Percentiles rank a stretch among this genome's conserved stretches.
Evolutionary conservation across 2,888 invertebrate species (phyloP).

Genomic region (Ryuthela nishihirai): DNA sequence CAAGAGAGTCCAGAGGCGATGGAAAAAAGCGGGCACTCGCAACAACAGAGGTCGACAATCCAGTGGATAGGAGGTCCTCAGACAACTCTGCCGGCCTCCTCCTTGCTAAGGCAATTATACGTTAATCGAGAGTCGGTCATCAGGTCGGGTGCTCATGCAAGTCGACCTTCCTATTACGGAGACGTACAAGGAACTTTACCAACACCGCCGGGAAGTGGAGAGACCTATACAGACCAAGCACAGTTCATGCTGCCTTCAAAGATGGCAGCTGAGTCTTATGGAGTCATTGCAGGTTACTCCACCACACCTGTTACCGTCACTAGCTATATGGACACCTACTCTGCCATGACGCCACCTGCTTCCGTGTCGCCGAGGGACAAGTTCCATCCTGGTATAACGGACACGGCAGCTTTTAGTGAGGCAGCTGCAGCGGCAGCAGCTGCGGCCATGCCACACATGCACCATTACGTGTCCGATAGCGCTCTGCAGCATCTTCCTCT

Average conservation of each 20-base stretch:
- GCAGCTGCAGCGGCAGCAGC: constrained; percentile 54
- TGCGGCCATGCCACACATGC: constrained; percentile 38
- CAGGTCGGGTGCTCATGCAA: constrained; percentile 65
- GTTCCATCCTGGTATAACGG: constrained; percentile 50
- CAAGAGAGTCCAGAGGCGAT: constrained; percentile 11
- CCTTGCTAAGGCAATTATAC: constrained; percentile 81
- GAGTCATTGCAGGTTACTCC: constrained; percentile 54
- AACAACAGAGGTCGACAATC: constrained; percentile 56
- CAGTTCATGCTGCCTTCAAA: constrained; percentile 60
- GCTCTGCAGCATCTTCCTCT: constrained; percentile 68
- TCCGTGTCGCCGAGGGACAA: constrained; percentile 92
- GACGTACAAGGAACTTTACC: constrained; percentile 64
- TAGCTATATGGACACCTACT: constrained; percentile 63
- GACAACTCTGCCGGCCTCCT: constrained; percentile 74
- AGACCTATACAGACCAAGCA: constrained; percentile 19
- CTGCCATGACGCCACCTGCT: constrained; percentile 93
- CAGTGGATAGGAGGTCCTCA: constrained; percentile 81
- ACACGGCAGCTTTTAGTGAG: constrained; percentile 47
- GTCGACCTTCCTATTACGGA: constrained; percentile 45
- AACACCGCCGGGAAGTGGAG: constrained; percentile 75
- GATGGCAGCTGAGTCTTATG: constrained; percentile 47
- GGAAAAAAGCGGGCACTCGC: constrained; percentile 1
- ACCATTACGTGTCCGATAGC: constrained; percentile 51
- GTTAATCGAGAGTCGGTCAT: constrained; percentile 94
- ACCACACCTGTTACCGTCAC: constrained; percentile 57